These are phyloP conservation scores for Bruchidius siliquastri DNA, from an alignment of 2,888 invertebrate genomes.

Conservation along the genomic window DNA sequence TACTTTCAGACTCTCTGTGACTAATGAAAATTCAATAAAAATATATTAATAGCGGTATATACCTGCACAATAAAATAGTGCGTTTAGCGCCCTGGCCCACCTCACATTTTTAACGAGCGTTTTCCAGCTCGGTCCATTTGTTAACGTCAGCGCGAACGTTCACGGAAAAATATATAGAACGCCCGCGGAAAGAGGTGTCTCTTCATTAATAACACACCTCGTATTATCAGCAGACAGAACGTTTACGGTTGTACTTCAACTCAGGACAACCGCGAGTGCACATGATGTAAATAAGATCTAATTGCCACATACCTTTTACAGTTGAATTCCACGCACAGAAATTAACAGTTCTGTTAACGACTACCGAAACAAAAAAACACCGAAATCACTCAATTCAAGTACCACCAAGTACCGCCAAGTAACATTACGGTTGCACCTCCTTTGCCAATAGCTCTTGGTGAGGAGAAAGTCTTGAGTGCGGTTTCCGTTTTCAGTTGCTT, in stretches of 20 bases:
- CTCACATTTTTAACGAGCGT: neutral
- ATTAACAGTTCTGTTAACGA: too few species aligned
- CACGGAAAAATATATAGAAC: neutral
- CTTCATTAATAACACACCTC: neutral
- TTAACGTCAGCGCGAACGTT: neutral
- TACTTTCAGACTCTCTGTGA: too few species aligned
- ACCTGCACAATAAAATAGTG: neutral
- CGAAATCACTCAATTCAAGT: too few species aligned
- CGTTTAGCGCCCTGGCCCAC: neutral
- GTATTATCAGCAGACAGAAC: neutral
- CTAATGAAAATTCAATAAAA: neutral
- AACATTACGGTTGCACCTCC: too few species aligned
- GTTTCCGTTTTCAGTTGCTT: too few species aligned
- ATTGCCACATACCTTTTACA: too few species aligned
- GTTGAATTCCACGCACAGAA: too few species aligned
- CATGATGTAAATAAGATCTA: neutral
- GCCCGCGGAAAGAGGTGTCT: neutral
- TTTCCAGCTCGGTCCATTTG: neutral
- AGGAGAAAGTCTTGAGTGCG: too few species aligned
- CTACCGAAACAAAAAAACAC: too few species aligned
- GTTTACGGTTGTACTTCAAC: neutral
- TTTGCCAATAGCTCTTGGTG: too few species aligned
- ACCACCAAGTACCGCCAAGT: too few species aligned
- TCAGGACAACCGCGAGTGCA: neutral
- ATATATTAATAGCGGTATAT: neutral